These are phyloP conservation scores for Odontothrips loti DNA, from an alignment of 2,888 invertebrate genomes.

Conservation along the genomic window DNA sequence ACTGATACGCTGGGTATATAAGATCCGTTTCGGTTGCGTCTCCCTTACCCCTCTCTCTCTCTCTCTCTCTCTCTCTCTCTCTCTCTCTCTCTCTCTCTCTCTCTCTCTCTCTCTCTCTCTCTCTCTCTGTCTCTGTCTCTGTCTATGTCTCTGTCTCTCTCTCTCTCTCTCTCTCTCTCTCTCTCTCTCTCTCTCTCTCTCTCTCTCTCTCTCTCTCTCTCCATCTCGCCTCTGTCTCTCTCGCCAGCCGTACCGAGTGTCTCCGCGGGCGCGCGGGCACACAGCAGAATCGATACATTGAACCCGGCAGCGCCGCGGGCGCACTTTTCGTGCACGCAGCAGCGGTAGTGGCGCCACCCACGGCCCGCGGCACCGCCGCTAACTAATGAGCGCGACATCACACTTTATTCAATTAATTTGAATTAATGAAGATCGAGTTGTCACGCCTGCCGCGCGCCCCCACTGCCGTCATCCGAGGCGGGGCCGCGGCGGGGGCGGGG, in stretches of 20 bases:
- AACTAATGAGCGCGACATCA: slow-evolving; percentile 12
- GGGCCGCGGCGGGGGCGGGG: neutral
- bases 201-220: too few relatives aligned
- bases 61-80: neutral
- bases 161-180: neutral
- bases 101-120: neutral
- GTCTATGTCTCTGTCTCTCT: neutral
- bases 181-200: too few relatives aligned
- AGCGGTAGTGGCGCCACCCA: neutral
- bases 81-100: neutral
- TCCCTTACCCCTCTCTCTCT: neutral
- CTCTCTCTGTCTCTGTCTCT: neutral
- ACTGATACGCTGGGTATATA: neutral
- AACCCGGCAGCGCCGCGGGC: neutral
- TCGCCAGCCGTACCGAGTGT: too few relatives aligned
- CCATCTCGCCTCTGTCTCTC: too few relatives aligned
- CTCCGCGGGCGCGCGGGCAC: too few relatives aligned
- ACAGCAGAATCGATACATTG: neutral
- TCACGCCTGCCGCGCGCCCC: neutral
- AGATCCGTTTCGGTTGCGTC: neutral
- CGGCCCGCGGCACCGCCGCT: neutral
- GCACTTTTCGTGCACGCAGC: neutral
- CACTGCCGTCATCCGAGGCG: too few relatives aligned
- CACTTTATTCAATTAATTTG: slow-evolving; percentile 6
- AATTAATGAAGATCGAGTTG: slow-evolving; percentile 15